Percentiles rank a stretch among this genome's conserved stretches.
Evolutionary conservation across 2,113 vertebrate species (phyloP).

Genomic region (Protobothrops mucrosquamatus): DNA sequence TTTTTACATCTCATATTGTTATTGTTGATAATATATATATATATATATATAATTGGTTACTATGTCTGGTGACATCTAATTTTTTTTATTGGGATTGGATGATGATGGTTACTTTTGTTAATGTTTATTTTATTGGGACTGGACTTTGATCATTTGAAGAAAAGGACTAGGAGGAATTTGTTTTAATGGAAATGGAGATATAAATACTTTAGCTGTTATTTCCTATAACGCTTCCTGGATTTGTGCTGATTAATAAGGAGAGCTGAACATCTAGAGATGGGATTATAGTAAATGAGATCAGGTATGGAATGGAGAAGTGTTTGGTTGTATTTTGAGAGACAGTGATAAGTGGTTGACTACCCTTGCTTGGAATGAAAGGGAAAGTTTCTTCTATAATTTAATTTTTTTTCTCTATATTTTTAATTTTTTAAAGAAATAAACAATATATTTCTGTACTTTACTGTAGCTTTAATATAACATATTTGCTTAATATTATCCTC

Average conservation of each 20-base stretch:
- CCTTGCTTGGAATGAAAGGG: neutral
- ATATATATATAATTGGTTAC: neutral
- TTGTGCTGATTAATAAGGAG: neutral
- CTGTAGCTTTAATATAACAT: neutral
- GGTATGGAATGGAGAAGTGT: neutral
- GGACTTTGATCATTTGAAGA: neutral
- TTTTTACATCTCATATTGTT: neutral
- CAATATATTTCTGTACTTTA: neutral
- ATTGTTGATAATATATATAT: neutral
- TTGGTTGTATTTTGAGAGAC: neutral
- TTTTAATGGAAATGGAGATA: neutral
- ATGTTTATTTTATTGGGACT: neutral
- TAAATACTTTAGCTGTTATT: neutral
- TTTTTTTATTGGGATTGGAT: neutral
- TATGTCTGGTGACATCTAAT: neutral
- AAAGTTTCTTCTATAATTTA: neutral
- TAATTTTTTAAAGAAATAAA: neutral
- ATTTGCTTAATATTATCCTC: neutral
- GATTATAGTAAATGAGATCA: neutral
- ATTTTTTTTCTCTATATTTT: neutral
- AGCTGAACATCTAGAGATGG: neutral
- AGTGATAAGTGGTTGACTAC: neutral
- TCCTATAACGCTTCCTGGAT: neutral
- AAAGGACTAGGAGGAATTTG: neutral
- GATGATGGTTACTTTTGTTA: neutral